Evolutionary conservation across 1,140 invertebrate genomes (phyloP).

Genomic region (Forficula auricularia): DNA sequence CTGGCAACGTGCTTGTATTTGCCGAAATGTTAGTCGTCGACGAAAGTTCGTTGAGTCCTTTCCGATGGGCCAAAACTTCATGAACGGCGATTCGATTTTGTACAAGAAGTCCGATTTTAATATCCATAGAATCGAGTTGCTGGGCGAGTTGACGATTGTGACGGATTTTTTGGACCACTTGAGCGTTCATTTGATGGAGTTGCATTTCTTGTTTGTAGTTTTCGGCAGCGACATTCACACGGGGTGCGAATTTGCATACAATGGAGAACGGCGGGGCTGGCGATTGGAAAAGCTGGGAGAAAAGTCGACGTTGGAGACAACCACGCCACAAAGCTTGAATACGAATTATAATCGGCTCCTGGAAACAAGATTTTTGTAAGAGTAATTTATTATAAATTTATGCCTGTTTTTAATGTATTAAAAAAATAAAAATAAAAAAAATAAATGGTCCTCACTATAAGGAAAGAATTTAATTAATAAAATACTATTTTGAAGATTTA

Average conservation of each 20-base stretch:
- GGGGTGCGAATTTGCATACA: constrained; percentile 52
- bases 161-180: constrained; percentile 56
- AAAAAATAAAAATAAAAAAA: too few species aligned
- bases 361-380: too few species aligned
- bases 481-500: too few species aligned
- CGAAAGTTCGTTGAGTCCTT: constrained; percentile 41
- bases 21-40: not conserved
- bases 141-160: constrained; percentile 58
- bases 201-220: constrained; percentile 31
- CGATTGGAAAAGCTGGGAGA: constrained; percentile 38
- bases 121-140: constrained; percentile 55
- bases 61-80: constrained; percentile 52
- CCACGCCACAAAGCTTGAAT: constrained; percentile 51
- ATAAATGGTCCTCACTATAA: too few species aligned
- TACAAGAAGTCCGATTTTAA: constrained; percentile 66
- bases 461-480: too few species aligned
- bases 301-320: constrained; percentile 31
- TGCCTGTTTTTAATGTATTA: too few species aligned
- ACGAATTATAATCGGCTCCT: constrained; percentile 40
- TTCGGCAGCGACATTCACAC: constrained; percentile 51
- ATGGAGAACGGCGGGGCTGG: constrained; percentile 47
- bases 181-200: constrained; percentile 41
- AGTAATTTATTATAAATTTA: too few species aligned
- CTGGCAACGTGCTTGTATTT: constrained; percentile 17
- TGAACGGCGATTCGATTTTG: constrained; percentile 62